Conservation (phyloP, 2,797 vertebrate species). For the Platalea minor region DNA sequence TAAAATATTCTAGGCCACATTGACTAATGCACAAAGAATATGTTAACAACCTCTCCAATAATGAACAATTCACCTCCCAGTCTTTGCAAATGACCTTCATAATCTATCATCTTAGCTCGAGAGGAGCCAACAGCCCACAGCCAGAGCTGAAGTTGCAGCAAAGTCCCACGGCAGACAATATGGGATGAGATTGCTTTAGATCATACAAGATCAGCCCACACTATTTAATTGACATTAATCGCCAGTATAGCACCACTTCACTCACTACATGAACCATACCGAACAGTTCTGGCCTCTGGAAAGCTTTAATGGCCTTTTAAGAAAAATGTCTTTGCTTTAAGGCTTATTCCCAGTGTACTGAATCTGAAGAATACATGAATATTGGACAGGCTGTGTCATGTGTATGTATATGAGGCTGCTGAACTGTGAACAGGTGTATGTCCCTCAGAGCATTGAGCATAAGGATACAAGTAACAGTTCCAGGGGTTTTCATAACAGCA, state of each 20-base stretch:
- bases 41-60: background rate
- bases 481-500: background rate
- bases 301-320: background rate
- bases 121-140: background rate
- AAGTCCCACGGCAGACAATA: background rate
- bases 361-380: background rate
- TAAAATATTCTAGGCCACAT: background rate
- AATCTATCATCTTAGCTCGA: background rate
- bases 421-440: background rate
- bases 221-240: background rate
- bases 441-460: background rate
- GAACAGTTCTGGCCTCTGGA: background rate
- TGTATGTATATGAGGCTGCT: background rate
- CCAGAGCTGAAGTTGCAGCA: background rate
- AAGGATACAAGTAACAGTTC: background rate
- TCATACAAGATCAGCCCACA: background rate
- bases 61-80: background rate
- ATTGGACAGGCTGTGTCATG: background rate
- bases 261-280: background rate
- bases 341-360: background rate
- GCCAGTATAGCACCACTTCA: background rate
- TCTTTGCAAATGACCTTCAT: background rate
- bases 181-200: background rate
- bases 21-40: background rate
- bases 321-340: background rate